Evolutionary conservation across 2,888 invertebrate species (phyloP), one percentile per base, ranked within the genome.

Genomic region (Papilio gigon): DNA sequence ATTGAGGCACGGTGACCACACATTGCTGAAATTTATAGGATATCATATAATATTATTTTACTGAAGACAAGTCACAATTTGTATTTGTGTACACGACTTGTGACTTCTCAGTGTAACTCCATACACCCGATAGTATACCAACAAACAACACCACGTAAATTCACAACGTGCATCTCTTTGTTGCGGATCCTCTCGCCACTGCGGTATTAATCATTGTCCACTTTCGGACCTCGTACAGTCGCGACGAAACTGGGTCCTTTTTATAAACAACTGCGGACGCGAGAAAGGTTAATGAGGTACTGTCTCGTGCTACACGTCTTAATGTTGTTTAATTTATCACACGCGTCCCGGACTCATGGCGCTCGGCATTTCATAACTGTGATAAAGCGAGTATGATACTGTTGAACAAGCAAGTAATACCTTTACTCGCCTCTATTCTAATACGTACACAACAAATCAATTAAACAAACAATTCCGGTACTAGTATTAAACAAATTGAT

Each of bases 1-100:
- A 78, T 75, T 72, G 62, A 56, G 25, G 63, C 73, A 65, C 56
- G 71, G 71, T 74, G 68, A 62, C 70, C 73, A 75, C 72, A 70
- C 63, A 47, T 47, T 40, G 35, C 53, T 33, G 33, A 60, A 59
- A 35, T 62, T 68, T 68, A 33, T 58, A 63, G 59, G 53, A 56
- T 27, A 56, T 5, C 2, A 56, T 17, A 17, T 5, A 30, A 56
- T 53, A 30, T 53, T 30, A 8, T 27, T 27, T 27, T 37, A 37
- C 3, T 37, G 9, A 20, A 9, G 17, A 17, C n/a, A 4, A 17
- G 0, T 17, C 17, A 8, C 17, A 42, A 42, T 17, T 42, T 17
- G 1, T 1, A n/a, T n/a, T n/a, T n/a, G n/a, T n/a, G n/a, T n/a
- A n/a, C n/a, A n/a, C n/a, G n/a, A n/a, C n/a, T n/a, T n/a, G n/a